Conservation (phyloP, 2,888 invertebrate genomes). For the Parapristionchus giblindavisi region DNA sequence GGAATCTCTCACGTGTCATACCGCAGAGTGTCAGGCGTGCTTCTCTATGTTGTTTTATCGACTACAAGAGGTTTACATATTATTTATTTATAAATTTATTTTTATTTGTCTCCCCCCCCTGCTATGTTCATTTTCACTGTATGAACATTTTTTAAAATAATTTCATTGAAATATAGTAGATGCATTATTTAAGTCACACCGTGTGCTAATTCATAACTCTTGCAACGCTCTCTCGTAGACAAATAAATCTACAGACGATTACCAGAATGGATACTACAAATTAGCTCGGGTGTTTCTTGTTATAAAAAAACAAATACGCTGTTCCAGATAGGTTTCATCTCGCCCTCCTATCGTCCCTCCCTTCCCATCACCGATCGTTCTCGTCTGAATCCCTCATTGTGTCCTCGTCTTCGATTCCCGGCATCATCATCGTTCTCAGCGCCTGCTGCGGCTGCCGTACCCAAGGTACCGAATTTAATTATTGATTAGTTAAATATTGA, state of each 20-base stretch:
- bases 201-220: not conserved
- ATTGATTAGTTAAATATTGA: not conserved
- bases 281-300: no score
- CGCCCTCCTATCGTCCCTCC: slow-evolving; percentile 4
- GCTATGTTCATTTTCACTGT: no score
- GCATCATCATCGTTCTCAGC: not conserved
- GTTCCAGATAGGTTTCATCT: slow-evolving; percentile 18
- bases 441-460: not conserved
- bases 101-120: no score
- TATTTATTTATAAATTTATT: no score
- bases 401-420: slow-evolving; percentile 34
- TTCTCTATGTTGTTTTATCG: slow-evolving; percentile 57
- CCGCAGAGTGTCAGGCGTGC: slow-evolving; percentile 62
- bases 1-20: slow-evolving; percentile 54
- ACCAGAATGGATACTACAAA: no score
- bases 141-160: no score
- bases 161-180: not conserved
- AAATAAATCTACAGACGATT: no score
- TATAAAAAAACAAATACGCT: no score
- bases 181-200: not conserved
- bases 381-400: slow-evolving; percentile 10
- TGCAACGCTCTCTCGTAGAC: no score
- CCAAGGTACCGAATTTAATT: not conserved
- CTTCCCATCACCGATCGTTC: not conserved
- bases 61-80: slow-evolving; percentile 54